Percentiles rank a stretch among this genome's conserved stretches.
These are phyloP conservation scores for Rutpela maculata DNA, from an alignment of 2,888 invertebrate genomes.

Conservation along the genomic window DNA sequence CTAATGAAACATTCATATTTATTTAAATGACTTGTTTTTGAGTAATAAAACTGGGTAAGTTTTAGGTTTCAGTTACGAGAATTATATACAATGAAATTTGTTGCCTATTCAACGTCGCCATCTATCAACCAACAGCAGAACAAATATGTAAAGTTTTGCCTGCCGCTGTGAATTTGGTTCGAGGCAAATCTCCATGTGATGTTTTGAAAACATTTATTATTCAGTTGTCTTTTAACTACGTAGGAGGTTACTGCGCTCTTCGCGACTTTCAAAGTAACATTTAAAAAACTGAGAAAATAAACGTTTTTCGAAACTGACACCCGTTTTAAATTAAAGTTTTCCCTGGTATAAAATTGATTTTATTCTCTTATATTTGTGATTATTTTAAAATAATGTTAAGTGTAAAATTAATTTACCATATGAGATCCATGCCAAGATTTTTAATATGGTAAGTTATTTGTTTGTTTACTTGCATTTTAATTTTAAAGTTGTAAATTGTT, in stretches of 20 bases:
- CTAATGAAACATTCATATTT: no score
- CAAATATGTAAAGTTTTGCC: not conserved
- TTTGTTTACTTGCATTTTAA: slow-evolving; percentile 49
- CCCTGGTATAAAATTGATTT: not conserved
- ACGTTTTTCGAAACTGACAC: slow-evolving; percentile 35
- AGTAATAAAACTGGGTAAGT: no score
- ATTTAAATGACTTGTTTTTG: no score
- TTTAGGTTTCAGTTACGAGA: no score
- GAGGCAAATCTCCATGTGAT: slow-evolving; percentile 1
- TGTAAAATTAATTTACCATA: slow-evolving; percentile 53
- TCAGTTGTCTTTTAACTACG: slow-evolving; percentile 38
- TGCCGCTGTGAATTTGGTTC: slow-evolving; percentile 25
- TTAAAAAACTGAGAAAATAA: slow-evolving; percentile 31
- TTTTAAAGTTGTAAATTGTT: slow-evolving; percentile 3
- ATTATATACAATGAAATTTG: no score
- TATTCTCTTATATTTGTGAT: slow-evolving; percentile 5
- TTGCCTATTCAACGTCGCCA: not conserved
- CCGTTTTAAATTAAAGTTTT: slow-evolving; percentile 36
- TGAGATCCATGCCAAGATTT: slow-evolving; percentile 57
- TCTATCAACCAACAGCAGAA: not conserved
- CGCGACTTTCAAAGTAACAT: slow-evolving; percentile 23
- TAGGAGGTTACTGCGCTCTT: slow-evolving; percentile 25
- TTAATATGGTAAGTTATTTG: slow-evolving; percentile 54
- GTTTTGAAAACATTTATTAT: slow-evolving; percentile 43
- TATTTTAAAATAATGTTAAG: slow-evolving; percentile 32